Base-by-base conservation (phyloP, 2,888 invertebrate genomes). In the Rosalia funebris region DNA sequence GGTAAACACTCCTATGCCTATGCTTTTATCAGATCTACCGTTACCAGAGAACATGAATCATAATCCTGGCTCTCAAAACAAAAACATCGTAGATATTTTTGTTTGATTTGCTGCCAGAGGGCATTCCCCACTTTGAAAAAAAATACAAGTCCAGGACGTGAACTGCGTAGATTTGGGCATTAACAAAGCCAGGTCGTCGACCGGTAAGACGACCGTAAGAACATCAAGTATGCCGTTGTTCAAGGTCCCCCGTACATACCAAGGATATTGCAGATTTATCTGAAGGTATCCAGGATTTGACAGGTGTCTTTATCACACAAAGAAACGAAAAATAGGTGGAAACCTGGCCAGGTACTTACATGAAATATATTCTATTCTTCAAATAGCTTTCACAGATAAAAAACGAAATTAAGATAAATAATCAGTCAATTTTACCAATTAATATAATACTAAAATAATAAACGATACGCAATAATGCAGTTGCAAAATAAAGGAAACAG, bases 231-330 rank as follows among this genome's bases (percentile, higher is more conserved):
- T 46, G 60, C 59, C 61, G 56, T 57, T 55, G 66, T 75, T 76
- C 78, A 78, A 77, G 77, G 78, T 77, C 76, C 70, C n/a, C 61
- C 60, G 47, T 56, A 20, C 32, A 12, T 41, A 62, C 60, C 45
- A 55, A 45, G 45, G 45, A 55, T 55, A 37, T 55, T 17, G 45
- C 36, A 55, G 44, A 44, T 55, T 44, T 34, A 36, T 55, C 36
- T 36, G 19, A 45, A 15, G 7, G 20, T 44, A 45, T 7, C 12
- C 12, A 32, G 11, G 17, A 9, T 45, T 37, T 32, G 19, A 19
- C 45, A 55, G 54, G 37, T 55, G 44, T 45, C 36, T 17, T 9
- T 17, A 10, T 10, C 16, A 45, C 19, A 45, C 36, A 36, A 37
- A 55, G 34, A 44, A 19, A 19, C 14, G n/a, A 19, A 36, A 45